Percentiles rank a stretch among this genome's conserved stretches.
phyloP scores from a whole-genome alignment of 2,113 vertebrate species.

The Tursiops truncatus region DNA sequence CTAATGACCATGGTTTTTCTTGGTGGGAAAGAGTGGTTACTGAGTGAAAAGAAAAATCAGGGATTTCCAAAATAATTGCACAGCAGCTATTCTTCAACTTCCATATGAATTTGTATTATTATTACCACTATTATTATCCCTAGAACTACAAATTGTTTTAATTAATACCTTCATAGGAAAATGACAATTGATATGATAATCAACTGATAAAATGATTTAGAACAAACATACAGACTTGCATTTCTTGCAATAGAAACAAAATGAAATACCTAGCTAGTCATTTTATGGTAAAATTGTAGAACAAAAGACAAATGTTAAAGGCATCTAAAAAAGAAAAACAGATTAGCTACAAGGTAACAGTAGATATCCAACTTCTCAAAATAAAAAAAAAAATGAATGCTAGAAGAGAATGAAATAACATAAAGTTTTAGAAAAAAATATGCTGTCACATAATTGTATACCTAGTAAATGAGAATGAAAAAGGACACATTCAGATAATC shows the following conservation, averaged over 20 bases:
- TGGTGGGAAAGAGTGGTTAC: neutral
- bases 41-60: neutral
- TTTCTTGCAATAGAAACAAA: neutral
- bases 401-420: neutral
- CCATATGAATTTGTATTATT: neutral
- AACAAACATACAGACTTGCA: neutral
- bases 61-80: neutral
- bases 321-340: neutral
- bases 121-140: neutral
- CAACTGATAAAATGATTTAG: neutral
- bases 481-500: neutral
- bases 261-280: neutral
- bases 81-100: neutral
- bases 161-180: neutral
- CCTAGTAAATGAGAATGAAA: neutral
- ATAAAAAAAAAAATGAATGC: neutral
- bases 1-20: neutral
- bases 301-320: neutral
- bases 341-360: neutral
- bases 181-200: neutral
- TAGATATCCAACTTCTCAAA: neutral
- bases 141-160: neutral
- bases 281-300: neutral
- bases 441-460: neutral
- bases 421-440: neutral